These are phyloP conservation scores for Lissonota sp. DNA, from an alignment of 2,888 invertebrate species.

Conservation along the genomic window DNA sequence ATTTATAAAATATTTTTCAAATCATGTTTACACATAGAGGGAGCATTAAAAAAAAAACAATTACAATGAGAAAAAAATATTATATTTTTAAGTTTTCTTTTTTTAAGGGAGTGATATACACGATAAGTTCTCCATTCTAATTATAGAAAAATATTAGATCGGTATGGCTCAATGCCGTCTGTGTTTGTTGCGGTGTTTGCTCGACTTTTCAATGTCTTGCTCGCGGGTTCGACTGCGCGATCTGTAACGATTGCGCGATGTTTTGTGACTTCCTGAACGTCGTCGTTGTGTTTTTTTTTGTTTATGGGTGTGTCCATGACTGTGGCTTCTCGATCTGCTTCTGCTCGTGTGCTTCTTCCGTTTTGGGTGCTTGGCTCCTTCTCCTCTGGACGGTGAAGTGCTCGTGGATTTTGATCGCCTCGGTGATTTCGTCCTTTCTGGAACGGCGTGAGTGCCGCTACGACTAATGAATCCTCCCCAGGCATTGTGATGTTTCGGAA, in stretches of 20 bases:
- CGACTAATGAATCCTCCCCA: slow-evolving; percentile 89
- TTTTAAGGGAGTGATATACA: not conserved
- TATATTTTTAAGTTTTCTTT: slow-evolving; percentile 8
- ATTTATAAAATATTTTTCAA: too few species aligned
- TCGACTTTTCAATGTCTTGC: slow-evolving; percentile 80
- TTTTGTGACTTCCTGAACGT: slow-evolving; percentile 81
- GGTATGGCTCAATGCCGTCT: slow-evolving; percentile 74
- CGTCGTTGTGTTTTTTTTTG: slow-evolving; percentile 80
- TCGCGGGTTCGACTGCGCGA: slow-evolving; percentile 81
- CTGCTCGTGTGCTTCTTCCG: slow-evolving; percentile 82
- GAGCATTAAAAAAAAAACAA: not conserved
- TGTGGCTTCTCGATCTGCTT: slow-evolving; percentile 83
- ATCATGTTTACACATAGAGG: too few species aligned
- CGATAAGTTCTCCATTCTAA: not conserved
- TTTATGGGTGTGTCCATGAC: slow-evolving; percentile 81
- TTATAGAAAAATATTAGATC: slow-evolving; percentile 13
- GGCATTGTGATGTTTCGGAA: slow-evolving; percentile 87
- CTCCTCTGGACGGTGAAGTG: slow-evolving; percentile 77
- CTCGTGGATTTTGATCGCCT: slow-evolving; percentile 80
- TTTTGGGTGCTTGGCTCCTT: slow-evolving; percentile 80
- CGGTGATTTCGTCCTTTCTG: slow-evolving; percentile 81
- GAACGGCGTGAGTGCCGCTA: slow-evolving; percentile 79
- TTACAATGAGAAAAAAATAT: slow-evolving; percentile 12
- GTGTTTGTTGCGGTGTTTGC: slow-evolving; percentile 80
- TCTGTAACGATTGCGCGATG: slow-evolving; percentile 80